Conservation (phyloP, 2,888 invertebrate genomes). For the Phaonia tiefii region DNA sequence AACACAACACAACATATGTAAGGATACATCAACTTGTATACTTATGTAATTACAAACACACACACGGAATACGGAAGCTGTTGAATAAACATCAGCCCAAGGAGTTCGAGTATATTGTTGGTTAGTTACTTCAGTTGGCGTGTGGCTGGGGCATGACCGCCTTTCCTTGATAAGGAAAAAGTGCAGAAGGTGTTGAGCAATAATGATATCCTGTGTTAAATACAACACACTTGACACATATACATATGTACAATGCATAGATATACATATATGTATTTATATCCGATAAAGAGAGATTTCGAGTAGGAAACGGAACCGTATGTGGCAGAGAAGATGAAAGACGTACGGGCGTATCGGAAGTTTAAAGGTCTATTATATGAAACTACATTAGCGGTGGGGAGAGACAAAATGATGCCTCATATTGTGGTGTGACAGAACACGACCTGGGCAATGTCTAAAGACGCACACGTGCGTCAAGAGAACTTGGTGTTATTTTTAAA, state of each 20-base stretch:
- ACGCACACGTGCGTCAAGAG: neutral
- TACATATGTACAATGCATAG: conserved; percentile 4
- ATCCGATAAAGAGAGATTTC: conserved; percentile 8
- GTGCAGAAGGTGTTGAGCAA: conserved; percentile 47
- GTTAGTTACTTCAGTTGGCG: neutral
- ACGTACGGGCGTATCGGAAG: neutral
- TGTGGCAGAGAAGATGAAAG: neutral
- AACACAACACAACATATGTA: neutral
- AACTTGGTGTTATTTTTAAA: too few relatives aligned
- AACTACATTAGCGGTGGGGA: neutral
- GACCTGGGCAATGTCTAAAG: conserved; percentile 14
- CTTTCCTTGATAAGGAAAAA: neutral
- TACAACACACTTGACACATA: conserved; percentile 54
- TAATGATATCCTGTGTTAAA: conserved; percentile 50
- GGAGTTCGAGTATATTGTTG: neutral
- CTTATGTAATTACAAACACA: conserved; percentile 39
- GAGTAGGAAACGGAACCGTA: conserved; percentile 28
- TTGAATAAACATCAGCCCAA: conserved; percentile 52
- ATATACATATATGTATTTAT: conserved; percentile 16
- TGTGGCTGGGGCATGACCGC: neutral
- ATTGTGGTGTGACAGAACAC: neutral
- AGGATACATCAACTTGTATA: too few relatives aligned
- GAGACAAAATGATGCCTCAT: neutral
- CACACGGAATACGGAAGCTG: conserved; percentile 47
- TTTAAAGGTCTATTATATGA: neutral